Evolutionary conservation across 1,140 invertebrate genomes (phyloP), one percentile per base, ranked within the genome.

Genomic region (Teleopsis dalmanni): DNA sequence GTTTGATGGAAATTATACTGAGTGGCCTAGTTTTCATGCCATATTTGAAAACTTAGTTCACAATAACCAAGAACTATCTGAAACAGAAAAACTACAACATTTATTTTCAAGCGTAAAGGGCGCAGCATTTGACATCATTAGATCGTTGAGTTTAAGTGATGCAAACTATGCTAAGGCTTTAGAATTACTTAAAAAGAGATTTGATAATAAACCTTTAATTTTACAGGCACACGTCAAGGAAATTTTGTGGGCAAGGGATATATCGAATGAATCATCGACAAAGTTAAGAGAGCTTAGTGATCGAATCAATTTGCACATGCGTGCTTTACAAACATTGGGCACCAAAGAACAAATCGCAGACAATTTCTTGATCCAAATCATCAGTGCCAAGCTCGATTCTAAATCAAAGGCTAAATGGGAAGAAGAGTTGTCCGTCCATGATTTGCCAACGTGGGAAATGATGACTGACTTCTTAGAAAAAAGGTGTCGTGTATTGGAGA

Each of bases 201-300:
- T 41, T 23, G 38, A 48, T 18, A 48, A 48, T 13, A 42, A 42
- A 34, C 22, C 23, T 23, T 19, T 48, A 33, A 35, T 41, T 48
- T 48, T 48, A 23, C 37, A 48, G 29, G 37, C 37, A n/a, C 47
- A 48, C 38, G 42, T 41, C 16, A 33, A 29, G 35, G 45, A 23
- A 16, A 47, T 47, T 18, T 37, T 47, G 33, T 7, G 34, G 5
- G 4, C 37, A 3, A 47, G 37, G 7, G 21, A 1, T 27, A 23
- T 47, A 13, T 33, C 26, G 8, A 37, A 47, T 11, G 11, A 18
- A 16, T 47, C 33, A 16, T 33, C 22, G 11, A 14, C 7, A 22
- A 13, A 33, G 22, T 37, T 47, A 29, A 7, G 34, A 5, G 33
- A 47, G 29, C 27, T 47, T 16, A 26, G 34, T 22, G 35, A 47